These are phyloP conservation scores for Epinephelus coioides DNA, from an alignment of 2,797 vertebrate genomes.

Conservation along the genomic window DNA sequence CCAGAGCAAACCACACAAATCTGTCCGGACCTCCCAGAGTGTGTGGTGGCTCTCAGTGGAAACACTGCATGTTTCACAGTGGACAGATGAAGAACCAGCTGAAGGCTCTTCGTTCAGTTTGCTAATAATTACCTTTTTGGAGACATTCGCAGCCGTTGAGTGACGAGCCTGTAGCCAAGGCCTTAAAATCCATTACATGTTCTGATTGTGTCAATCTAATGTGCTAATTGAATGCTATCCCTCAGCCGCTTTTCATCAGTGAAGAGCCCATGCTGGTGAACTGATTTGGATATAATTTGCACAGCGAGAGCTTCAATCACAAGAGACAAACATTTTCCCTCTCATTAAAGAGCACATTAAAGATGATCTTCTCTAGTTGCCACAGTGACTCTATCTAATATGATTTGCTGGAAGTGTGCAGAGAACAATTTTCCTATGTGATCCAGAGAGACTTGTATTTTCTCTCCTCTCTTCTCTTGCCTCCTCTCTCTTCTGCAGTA, in stretches of 20 bases:
- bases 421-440: constrained; percentile 78
- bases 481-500: constrained; percentile 70
- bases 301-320: constrained; percentile 81
- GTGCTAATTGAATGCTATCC: constrained; percentile 82
- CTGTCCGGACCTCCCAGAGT: background rate
- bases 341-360: constrained; percentile 86
- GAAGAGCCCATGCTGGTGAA: constrained; percentile 71
- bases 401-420: constrained; percentile 78
- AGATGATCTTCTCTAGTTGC: constrained; percentile 80
- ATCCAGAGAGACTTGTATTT: constrained; percentile 78
- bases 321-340: constrained; percentile 85
- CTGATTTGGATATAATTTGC: constrained; percentile 84
- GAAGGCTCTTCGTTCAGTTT: background rate
- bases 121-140: constrained; percentile 52
- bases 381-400: constrained; percentile 81
- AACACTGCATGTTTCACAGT: background rate
- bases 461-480: constrained; percentile 64
- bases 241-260: constrained; percentile 79
- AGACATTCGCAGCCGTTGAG: constrained; percentile 47
- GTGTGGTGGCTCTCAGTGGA: background rate
- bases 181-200: constrained; percentile 75
- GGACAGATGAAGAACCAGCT: constrained; percentile 7
- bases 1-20: constrained; percentile 9
- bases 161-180: constrained; percentile 60
- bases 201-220: constrained; percentile 79